Conservation (phyloP, 2,113 vertebrate genomes). For the Oreotragus oreotragus region DNA sequence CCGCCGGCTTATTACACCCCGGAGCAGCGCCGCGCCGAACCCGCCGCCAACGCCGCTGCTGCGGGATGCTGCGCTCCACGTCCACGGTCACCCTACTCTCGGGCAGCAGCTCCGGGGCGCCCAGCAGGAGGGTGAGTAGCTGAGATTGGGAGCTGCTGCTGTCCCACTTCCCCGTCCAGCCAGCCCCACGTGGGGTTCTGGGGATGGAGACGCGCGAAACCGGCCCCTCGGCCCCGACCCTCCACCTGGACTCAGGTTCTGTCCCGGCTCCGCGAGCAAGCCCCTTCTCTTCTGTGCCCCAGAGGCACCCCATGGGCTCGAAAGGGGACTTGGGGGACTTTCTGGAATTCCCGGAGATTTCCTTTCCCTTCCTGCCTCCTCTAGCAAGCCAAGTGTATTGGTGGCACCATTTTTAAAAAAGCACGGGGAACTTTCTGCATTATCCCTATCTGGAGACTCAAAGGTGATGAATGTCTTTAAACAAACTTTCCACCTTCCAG, state of each 20-base stretch:
- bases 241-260: background rate
- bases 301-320: background rate
- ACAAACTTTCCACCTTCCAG: background rate
- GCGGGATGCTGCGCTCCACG: slow-evolving; percentile 79
- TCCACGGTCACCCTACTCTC: slow-evolving; percentile 78
- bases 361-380: background rate
- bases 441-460: background rate
- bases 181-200: background rate
- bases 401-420: background rate
- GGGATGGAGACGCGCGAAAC: background rate
- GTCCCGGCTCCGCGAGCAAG: accelerated
- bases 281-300: background rate
- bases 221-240: no score
- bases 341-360: slow-evolving; percentile 37
- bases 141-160: background rate
- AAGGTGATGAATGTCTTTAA: background rate
- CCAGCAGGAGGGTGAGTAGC: slow-evolving; percentile 75
- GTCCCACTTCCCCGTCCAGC: accelerated
- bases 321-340: background rate
- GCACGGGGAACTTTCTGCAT: background rate
- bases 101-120: slow-evolving; percentile 60
- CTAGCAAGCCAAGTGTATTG: background rate
- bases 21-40: background rate
- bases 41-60: background rate
- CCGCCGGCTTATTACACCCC: background rate